A percentile compares a stretch with the other conserved stretches of the same genome.
Conservation (phyloP, 2,113 vertebrate species). For the Diadophis punctatus region DNA sequence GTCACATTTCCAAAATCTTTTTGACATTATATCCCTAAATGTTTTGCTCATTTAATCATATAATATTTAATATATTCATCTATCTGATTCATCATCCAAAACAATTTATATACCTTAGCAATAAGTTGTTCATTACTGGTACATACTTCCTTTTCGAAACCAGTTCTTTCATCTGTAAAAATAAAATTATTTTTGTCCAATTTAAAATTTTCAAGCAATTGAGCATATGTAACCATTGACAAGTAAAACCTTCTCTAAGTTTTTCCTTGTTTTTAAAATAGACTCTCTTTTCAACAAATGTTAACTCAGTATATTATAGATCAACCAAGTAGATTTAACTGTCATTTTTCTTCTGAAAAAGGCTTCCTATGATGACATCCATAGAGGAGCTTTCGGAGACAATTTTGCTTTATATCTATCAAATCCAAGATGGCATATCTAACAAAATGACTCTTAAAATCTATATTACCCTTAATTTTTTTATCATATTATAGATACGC, state of each 20-base stretch:
- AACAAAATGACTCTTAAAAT: background rate
- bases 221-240: background rate
- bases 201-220: background rate
- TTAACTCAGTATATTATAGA: background rate
- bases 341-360: background rate
- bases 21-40: background rate
- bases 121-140: background rate
- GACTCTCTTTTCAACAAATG: background rate
- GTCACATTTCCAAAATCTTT: background rate
- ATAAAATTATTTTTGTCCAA: background rate
- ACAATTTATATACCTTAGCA: background rate
- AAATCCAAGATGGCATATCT: background rate
- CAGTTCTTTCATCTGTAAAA: background rate
- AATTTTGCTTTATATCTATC: background rate
- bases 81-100: background rate
- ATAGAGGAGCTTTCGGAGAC: background rate
- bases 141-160: background rate
- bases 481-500: background rate
- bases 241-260: background rate
- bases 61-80: background rate
- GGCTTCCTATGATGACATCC: background rate
- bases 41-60: background rate
- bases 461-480: background rate
- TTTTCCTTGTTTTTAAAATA: background rate
- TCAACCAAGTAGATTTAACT: background rate